Evolutionary conservation across 2,888 invertebrate species (phyloP).

Genomic region (Drosophila pseudotakahashii): DNA sequence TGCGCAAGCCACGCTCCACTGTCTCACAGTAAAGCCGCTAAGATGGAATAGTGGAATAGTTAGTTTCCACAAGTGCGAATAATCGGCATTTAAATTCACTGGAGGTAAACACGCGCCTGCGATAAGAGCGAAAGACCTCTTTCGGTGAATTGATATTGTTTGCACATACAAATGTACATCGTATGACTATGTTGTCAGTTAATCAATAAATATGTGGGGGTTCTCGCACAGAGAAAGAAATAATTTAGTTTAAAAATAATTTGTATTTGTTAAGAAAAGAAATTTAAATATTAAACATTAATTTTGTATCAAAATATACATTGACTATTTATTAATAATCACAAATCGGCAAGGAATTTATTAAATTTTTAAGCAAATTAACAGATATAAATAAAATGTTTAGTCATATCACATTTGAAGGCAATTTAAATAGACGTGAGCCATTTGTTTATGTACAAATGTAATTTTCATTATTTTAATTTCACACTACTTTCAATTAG

Average conservation of each 20-base stretch:
- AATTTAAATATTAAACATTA: too few species aligned
- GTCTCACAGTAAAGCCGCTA: constrained; percentile 18
- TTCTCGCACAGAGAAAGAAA: neutral
- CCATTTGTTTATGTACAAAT: too few species aligned
- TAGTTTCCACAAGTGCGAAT: constrained; percentile 43
- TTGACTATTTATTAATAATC: too few species aligned
- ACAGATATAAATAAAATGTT: too few species aligned
- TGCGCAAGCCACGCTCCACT: constrained; percentile 32
- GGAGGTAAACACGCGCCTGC: constrained; percentile 67
- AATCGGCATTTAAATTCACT: constrained; percentile 41
- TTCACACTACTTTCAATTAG: neutral
- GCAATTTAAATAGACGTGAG: too few species aligned
- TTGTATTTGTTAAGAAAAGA: too few species aligned
- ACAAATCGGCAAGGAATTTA: too few species aligned
- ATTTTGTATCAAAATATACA: too few species aligned
- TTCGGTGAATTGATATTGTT: constrained; percentile 29
- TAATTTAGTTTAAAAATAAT: too few species aligned
- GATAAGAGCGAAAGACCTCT: constrained; percentile 66
- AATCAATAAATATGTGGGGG: constrained; percentile 32
- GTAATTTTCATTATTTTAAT: neutral
- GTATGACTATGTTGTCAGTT: constrained; percentile 23
- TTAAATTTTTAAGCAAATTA: too few species aligned
- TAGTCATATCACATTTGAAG: too few species aligned
- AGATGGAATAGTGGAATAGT: constrained; percentile 3
- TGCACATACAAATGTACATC: constrained; percentile 17